phyloP scores from a whole-genome alignment of 2,888 invertebrate species.

The Mimachlamys varia region DNA sequence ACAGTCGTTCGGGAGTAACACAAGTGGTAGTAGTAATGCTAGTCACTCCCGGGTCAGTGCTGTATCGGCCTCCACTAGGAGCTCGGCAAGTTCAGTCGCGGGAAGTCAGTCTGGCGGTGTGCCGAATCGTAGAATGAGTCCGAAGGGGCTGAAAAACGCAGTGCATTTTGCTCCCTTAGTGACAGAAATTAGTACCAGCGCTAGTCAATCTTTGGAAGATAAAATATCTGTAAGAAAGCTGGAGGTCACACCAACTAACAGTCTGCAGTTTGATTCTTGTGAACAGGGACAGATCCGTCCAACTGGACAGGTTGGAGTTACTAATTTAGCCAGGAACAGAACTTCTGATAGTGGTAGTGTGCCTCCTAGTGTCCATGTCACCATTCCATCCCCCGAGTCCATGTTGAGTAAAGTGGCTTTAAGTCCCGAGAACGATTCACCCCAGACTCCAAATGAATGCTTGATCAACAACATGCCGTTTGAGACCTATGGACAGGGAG shows the following conservation, averaged over 20 bases:
- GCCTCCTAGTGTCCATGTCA: background rate
- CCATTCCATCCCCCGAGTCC: constrained; percentile 46
- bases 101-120: constrained; percentile 50
- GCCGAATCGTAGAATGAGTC: constrained; percentile 66
- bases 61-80: constrained; percentile 54
- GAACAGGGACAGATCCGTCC: constrained; percentile 40
- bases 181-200: constrained; percentile 72
- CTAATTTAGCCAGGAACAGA: background rate
- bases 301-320: background rate
- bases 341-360: background rate
- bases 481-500: constrained; percentile 58
- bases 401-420: constrained; percentile 69
- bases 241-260: constrained; percentile 65
- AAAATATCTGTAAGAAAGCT: constrained; percentile 66
- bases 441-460: constrained; percentile 62
- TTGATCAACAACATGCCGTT: constrained; percentile 58
- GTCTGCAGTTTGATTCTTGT: constrained; percentile 58
- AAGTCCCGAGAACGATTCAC: constrained; percentile 66
- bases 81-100: constrained; percentile 61
- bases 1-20: background rate
- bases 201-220: constrained; percentile 72
- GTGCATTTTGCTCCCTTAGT: constrained; percentile 75
- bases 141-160: constrained; percentile 72
- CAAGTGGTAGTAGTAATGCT: constrained; percentile 36
- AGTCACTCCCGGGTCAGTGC: constrained; percentile 37